Percentiles rank a stretch among this genome's conserved stretches.
Evolutionary conservation across 2,797 vertebrate genomes (phyloP).

Genomic region (Apodemus agrarius): DNA sequence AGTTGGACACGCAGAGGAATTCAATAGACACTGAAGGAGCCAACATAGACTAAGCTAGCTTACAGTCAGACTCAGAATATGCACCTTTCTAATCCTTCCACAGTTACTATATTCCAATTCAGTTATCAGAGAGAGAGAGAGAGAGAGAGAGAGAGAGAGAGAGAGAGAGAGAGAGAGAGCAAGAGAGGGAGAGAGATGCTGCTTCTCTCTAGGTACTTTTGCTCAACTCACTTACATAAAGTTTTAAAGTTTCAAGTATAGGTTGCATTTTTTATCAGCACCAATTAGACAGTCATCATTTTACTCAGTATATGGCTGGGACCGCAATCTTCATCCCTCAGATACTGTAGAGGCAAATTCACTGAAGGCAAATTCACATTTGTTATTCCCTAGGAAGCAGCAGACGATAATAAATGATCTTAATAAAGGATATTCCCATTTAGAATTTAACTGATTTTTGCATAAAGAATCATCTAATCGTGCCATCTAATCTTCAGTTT

Average conservation of each 20-base stretch:
- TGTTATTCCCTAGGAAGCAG: not conserved
- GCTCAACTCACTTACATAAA: not conserved
- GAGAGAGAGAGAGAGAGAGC: no score
- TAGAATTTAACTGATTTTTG: conserved; percentile 48
- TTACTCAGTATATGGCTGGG: not conserved
- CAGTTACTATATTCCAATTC: not conserved
- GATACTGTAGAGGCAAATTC: not conserved
- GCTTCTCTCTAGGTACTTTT: not conserved
- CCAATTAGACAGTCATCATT: conserved; percentile 4
- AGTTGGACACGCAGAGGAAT: not conserved
- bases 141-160: no score
- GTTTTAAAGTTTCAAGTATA: not conserved
- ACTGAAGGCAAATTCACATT: not conserved
- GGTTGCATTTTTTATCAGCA: not conserved
- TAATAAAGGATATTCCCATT: not conserved
- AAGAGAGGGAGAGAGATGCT: no score
- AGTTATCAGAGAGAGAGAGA: not conserved
- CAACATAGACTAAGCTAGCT: not conserved
- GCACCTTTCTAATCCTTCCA: not conserved
- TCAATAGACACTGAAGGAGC: not conserved
- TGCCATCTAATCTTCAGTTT: not conserved
- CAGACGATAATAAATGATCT: not conserved
- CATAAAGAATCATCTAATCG: conserved; percentile 1
- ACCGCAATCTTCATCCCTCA: not conserved
- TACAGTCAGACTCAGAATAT: not conserved